Evolutionary conservation across 2,797 vertebrate genomes (phyloP), one percentile per base, ranked within the genome.

Genomic region (Sarcoramphus papa): DNA sequence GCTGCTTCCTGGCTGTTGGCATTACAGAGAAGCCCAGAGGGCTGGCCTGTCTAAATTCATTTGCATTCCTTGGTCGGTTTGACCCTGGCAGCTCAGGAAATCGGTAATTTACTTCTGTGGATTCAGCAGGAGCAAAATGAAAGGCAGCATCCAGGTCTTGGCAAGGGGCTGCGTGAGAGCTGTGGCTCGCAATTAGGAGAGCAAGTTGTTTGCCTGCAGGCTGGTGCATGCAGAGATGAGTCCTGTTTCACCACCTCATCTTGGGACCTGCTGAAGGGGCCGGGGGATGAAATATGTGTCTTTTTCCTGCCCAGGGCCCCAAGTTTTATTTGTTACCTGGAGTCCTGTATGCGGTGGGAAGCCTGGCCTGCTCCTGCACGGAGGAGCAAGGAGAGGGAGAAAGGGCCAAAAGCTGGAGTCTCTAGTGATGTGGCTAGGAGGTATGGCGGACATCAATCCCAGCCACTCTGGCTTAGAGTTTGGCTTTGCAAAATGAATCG

Each of bases 11-110:
- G 1, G 69, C 72, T 20, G 18, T 13, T 13, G 10, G 57, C 75
- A 7, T 57, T 64, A n/a, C 8, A 27, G 33, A 67, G 64, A 67
- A 74, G 23, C 37, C 64, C 51, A 28, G 31, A 20, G 63, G 48
- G 57, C 37, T 78, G 57, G 21, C 27, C 31, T 3, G 4, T 68
- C 54, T 69, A 4, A 75, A 83, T 40, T 63, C 25, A 37, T 83
- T 88, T 56, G 45, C 31, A 80, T 82, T 91, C 73, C 43, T 75
- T 77, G 60, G 67, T 79, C 6, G 9, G 28, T 57, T 72, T 81
- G 85, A 92, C 60, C 48, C 54, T 79, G 73, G 70, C 47, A 93
- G 77, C 33, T 91, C 65, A 74, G 82, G 40, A 88, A 93, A 86
- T 51, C 18, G 64, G 35, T 54, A 10, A 62, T 67, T 54, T 53